phyloP scores from a whole-genome alignment of 2,888 invertebrate species.

The Caenorhabditis japonica region DNA sequence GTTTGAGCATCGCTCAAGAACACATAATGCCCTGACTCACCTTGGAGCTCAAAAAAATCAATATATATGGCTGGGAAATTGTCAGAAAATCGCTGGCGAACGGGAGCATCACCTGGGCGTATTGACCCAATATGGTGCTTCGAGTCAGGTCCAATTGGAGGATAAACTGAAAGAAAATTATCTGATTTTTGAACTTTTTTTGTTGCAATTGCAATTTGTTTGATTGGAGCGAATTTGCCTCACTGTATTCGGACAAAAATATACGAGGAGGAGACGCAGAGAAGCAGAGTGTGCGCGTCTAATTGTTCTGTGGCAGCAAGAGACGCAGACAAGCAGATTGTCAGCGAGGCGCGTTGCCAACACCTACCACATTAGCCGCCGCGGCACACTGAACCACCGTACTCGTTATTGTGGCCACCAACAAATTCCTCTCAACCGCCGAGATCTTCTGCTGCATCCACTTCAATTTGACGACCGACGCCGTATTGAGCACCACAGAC shows the following conservation, averaged over 20 bases:
- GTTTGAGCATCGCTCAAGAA: too few species aligned
- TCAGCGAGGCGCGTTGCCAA: too few species aligned
- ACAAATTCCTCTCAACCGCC: slow-evolving; percentile 21
- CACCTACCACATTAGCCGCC: slow-evolving; percentile 29
- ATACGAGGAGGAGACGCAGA: too few species aligned
- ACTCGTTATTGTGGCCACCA: slow-evolving; percentile 21
- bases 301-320: too few species aligned
- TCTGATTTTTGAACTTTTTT: neutral
- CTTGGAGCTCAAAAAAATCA: slow-evolving; percentile 30
- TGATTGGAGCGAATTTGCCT: too few species aligned
- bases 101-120: slow-evolving; percentile 22
- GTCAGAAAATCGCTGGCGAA: slow-evolving; percentile 33
- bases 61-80: slow-evolving; percentile 30
- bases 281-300: too few species aligned
- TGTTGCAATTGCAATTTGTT: neutral
- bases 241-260: too few species aligned
- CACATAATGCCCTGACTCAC: too few species aligned
- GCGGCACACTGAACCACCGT: slow-evolving; percentile 28
- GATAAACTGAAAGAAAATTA: slow-evolving; percentile 17
- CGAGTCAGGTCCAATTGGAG: slow-evolving; percentile 26
- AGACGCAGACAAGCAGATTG: too few species aligned
- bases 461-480: slow-evolving; percentile 26
- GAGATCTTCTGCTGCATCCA: slow-evolving; percentile 18
- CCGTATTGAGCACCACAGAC: slow-evolving; percentile 9
- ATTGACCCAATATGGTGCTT: slow-evolving; percentile 10